Evolutionary conservation across 2,888 invertebrate genomes (phyloP), one percentile per base, ranked within the genome.

Genomic region (Serrognathus titanus): DNA sequence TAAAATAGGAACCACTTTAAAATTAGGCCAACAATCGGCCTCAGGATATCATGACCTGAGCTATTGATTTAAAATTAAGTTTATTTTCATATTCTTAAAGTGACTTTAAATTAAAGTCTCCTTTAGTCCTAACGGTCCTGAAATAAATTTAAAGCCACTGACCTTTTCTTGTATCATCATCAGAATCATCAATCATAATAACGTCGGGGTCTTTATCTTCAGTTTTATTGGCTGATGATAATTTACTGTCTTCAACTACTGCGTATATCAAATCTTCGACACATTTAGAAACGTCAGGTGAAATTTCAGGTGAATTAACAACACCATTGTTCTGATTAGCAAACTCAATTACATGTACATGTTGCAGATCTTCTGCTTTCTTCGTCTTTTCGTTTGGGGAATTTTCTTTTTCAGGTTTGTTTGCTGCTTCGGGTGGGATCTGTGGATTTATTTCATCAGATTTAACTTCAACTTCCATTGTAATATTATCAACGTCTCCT

Each of bases 91-190:
- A n/a, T n/a, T n/a, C n/a, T n/a, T n/a, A n/a, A n/a, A n/a, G n/a
- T n/a, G n/a, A n/a, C n/a, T n/a, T n/a, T n/a, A n/a, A n/a, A n/a
- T n/a, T n/a, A n/a, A n/a, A n/a, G n/a, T n/a, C n/a, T n/a, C n/a
- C n/a, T n/a, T n/a, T n/a, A n/a, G n/a, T n/a, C n/a, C n/a, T n/a
- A n/a, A n/a, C n/a, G n/a, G 20, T 48, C 49, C 65, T 63, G 60
- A 78, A 80, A 60, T 75, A 77, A 12, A 31, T 31, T 20, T 24
- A 31, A 31, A 31, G 6, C 6, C 24, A 3, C 4, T 7, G 5
- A 50, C 53, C 58, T 48, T 51, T 56, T 31, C 51, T 48, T 48
- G 24, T 48, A 48, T 63, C 63, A 46, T 63, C 63, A 55, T 62
- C 62, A 5, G 63, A 62, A 57, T 62, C 63, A 16, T 62, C 62